Percentiles rank a stretch among this genome's conserved stretches.
These are phyloP conservation scores for Gambusia affinis DNA, from an alignment of 2,113 vertebrate genomes.

Conservation along the genomic window DNA sequence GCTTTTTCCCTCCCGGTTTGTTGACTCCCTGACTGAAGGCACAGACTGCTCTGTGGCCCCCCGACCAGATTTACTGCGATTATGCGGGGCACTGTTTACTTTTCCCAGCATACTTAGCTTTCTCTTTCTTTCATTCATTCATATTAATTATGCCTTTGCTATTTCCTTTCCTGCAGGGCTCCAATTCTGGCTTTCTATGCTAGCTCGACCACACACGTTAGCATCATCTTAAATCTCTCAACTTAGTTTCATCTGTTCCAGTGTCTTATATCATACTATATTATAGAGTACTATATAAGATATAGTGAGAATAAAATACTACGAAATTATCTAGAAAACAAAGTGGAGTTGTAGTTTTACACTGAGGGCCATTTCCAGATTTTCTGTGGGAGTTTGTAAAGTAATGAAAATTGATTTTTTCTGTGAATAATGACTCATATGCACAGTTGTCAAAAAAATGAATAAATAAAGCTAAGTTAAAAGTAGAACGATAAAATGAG, in stretches of 20 bases:
- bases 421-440: too few species aligned
- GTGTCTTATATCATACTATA: too few species aligned
- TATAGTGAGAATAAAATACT: too few species aligned
- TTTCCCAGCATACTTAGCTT: conserved; percentile 78
- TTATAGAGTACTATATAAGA: too few species aligned
- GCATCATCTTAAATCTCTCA: background rate
- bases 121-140: conserved; percentile 62
- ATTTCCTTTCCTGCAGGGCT: conserved; percentile 14
- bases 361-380: too few species aligned
- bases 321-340: too few species aligned
- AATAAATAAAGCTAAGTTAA: too few species aligned
- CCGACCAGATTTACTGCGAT: conserved; percentile 66
- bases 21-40: conserved; percentile 64
- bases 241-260: background rate
- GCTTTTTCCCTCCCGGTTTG: conserved; percentile 58
- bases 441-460: too few species aligned
- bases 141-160: conserved; percentile 46
- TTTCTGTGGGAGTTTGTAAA: too few species aligned
- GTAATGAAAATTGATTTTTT: too few species aligned
- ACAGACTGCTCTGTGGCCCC: conserved; percentile 42
- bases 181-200: conserved; percentile 37
- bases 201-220: conserved; percentile 4
- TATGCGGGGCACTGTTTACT: conserved; percentile 75
- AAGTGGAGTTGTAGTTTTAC: too few species aligned
- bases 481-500: too few species aligned